phyloP scores from a whole-genome alignment of 2,797 vertebrate genomes.

The Amphiprion clarkii region DNA sequence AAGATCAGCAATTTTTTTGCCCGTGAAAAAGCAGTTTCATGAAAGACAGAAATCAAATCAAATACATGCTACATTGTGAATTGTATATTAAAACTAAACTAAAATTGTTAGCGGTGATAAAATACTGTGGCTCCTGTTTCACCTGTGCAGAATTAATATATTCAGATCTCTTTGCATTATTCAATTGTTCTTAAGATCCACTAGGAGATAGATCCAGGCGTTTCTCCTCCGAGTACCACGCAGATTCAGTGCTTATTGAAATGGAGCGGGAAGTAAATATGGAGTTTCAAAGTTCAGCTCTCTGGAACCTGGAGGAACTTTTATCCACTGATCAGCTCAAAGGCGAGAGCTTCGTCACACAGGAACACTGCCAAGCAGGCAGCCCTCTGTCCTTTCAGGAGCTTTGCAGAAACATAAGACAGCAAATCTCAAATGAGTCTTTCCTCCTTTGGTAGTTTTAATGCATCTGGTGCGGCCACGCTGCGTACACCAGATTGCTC shows the following conservation, averaged over 20 bases:
- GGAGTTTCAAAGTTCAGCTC: conserved; percentile 8
- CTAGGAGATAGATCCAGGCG: conserved; percentile 14
- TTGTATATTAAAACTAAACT: conserved; percentile 19
- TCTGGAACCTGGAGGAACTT: conserved; percentile 3
- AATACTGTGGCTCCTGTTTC: conserved; percentile 68
- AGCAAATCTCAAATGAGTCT: conserved; percentile 88
- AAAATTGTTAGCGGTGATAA: conserved; percentile 39
- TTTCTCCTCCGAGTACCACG: conserved; percentile 14
- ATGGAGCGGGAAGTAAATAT: background rate
- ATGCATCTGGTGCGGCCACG: conserved; percentile 81
- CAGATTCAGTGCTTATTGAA: conserved; percentile 41
- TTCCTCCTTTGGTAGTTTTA: conserved; percentile 94
- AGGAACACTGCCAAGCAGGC: background rate
- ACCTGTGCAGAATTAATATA: conserved; percentile 50
- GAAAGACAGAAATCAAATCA: conserved; percentile 28
- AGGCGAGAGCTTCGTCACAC: background rate
- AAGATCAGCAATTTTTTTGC: conserved; percentile 28
- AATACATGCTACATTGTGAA: conserved; percentile 7
- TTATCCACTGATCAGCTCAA: conserved; percentile 9
- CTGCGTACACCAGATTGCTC: conserved; percentile 88
- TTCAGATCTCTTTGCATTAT: conserved; percentile 44
- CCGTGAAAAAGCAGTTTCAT: conserved; percentile 18
- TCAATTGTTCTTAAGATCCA: conserved; percentile 28
- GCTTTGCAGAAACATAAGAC: background rate
- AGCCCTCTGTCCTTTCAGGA: background rate